These are phyloP conservation scores for Dicaeum eximium DNA, from an alignment of 2,113 vertebrate species.

Conservation along the genomic window DNA sequence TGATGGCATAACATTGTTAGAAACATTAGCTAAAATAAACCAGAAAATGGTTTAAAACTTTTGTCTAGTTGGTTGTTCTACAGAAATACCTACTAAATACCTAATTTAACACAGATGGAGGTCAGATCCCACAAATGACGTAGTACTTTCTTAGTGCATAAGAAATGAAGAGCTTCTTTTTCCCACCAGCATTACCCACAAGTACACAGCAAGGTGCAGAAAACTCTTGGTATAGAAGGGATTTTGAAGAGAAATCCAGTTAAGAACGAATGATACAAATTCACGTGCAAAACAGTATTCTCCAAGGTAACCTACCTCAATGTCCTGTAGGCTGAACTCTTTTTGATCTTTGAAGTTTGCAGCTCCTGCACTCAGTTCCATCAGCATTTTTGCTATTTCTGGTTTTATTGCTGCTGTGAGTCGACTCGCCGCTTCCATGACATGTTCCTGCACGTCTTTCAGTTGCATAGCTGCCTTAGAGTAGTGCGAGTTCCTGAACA, in stretches of 20 bases:
- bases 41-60: neutral
- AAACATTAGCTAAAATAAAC: neutral
- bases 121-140: neutral
- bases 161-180: neutral
- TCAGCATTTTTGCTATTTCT: slow-evolving; percentile 99
- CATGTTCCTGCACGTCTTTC: slow-evolving; percentile 99
- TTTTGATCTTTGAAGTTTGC: slow-evolving; percentile 98
- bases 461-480: slow-evolving; percentile 98
- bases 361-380: slow-evolving; percentile 95
- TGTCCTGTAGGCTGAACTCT: slow-evolving; percentile 97
- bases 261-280: neutral
- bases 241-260: neutral
- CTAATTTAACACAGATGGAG: neutral
- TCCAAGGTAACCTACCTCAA: slow-evolving; percentile 80
- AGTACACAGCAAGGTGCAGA: neutral
- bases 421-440: slow-evolving; percentile 96
- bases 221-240: neutral
- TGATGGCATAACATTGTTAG: rapidly evolving
- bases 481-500: slow-evolving; percentile 97
- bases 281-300: neutral
- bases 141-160: neutral
- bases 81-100: neutral
- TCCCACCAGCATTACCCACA: neutral
- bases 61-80: neutral
- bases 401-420: slow-evolving; percentile 99